Evolutionary conservation across 2,888 invertebrate species (phyloP).

Genomic region (Thymelicus sylvestris): DNA sequence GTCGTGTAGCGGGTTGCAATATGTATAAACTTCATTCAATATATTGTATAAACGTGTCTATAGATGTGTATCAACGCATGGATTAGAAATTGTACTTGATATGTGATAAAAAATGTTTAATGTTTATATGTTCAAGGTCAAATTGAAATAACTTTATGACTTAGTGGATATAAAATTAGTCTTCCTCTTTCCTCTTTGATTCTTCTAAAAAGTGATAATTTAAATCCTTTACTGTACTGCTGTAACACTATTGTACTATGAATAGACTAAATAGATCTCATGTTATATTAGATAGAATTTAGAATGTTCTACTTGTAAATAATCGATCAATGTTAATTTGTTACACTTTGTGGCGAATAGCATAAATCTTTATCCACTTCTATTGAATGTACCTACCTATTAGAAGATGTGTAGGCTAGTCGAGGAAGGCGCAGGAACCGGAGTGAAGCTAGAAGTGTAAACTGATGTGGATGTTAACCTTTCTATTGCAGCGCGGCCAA

Average conservation of each 20-base stretch:
- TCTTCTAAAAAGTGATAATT: not conserved
- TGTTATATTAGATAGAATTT: not conserved
- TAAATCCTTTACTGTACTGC: not conserved
- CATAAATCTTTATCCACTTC: not conserved
- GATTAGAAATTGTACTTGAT: constrained; percentile 39
- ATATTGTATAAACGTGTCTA: constrained; percentile 48
- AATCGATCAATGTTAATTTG: not conserved
- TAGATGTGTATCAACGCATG: constrained; percentile 59
- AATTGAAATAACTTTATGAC: not conserved
- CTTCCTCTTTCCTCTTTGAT: not conserved
- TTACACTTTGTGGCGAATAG: not conserved
- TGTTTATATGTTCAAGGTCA: constrained; percentile 9
- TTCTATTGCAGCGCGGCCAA: constrained; percentile 97
- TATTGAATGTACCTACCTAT: constrained; percentile 24
- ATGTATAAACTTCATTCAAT: constrained; percentile 46
- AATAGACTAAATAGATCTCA: constrained; percentile 4
- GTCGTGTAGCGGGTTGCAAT: constrained; percentile 61
- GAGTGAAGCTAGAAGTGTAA: constrained; percentile 31
- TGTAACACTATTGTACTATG: not conserved
- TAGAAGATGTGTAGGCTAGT: constrained; percentile 19
- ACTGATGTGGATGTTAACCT: constrained; percentile 63
- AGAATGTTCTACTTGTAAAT: not conserved
- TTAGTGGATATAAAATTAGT: constrained; percentile 22
- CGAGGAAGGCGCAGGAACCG: not conserved
- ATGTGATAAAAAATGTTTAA: not conserved